Conservation (phyloP, 2,113 vertebrate genomes). For the Emydura subglobosa region DNA sequence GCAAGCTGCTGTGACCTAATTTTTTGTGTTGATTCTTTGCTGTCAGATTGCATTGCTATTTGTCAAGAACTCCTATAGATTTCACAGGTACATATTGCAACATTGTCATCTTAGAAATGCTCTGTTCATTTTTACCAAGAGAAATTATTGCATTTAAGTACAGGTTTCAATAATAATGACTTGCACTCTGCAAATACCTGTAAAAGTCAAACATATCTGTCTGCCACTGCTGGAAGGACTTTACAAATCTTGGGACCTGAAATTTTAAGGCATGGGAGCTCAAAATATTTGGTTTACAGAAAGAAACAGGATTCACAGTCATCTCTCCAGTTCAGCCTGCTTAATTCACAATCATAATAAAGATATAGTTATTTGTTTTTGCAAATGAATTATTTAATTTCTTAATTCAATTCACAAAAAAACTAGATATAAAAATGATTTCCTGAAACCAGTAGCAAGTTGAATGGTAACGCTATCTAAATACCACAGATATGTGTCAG, state of each 20-base stretch:
- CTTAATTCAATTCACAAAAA: constrained; percentile 25
- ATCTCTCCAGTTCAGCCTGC: neutral
- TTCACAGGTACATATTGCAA: constrained; percentile 23
- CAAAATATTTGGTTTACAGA: constrained; percentile 16
- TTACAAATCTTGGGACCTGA: neutral
- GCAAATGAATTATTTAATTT: constrained; percentile 29
- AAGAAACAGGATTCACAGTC: neutral
- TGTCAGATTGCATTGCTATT: constrained; percentile 73
- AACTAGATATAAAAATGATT: constrained; percentile 13
- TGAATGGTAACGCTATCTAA: constrained; percentile 40
- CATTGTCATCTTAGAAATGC: neutral
- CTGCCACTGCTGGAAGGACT: neutral
- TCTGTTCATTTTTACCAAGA: constrained; percentile 7
- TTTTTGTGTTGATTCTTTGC: constrained; percentile 79
- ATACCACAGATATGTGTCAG: constrained; percentile 47
- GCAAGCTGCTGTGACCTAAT: constrained; percentile 82
- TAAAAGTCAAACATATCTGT: constrained; percentile 11
- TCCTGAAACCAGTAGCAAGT: constrained; percentile 46
- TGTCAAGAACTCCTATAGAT: constrained; percentile 72
- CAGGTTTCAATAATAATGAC: constrained; percentile 6
- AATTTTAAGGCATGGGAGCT: neutral
- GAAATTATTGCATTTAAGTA: constrained; percentile 26
- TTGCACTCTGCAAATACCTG: neutral
- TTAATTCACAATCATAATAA: constrained; percentile 22
- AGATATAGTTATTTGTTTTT: neutral